Base-by-base conservation (phyloP, 1,140 invertebrate species). In the Drusus annulatus region DNA sequence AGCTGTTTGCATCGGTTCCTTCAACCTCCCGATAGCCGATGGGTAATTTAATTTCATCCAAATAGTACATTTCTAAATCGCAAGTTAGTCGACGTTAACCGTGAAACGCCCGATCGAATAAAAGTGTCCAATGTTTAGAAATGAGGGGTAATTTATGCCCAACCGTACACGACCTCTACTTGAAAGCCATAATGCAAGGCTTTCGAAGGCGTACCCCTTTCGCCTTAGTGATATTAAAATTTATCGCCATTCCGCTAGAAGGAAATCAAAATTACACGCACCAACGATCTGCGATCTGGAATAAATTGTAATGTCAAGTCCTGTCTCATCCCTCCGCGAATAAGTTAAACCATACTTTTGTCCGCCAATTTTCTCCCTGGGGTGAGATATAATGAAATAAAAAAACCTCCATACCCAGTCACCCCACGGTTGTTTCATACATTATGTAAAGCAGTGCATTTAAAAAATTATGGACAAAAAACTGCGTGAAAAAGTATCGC, bases 231-330 rank as follows among this genome's bases (percentile, higher is more conserved):
- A 79, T 77, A 25, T 76, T 71, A 80, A 78, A n/a, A 82, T 82
- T 82, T 82, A 82, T 82, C 78, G 71, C 36, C 36, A 45, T 28
- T 63, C 16, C 36, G 21, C 28, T 7, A 16, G 21, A 51, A 80
- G 71, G 78, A 82, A 78, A 82, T 82, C 80, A 82, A 82, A 82
- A 82, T 82, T 82, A 80, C 68, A 82, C 81, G 81, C 81, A 78
- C 36, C 78, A 80, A 78, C 52, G 75, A 71, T 23, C 75, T 45
- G 25, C 16, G 25, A 68, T 36, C 63, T 45, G 63, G 16, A 16
- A 56, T 56, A 56, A 23, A 63, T 28, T 63, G 36, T 45, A 45
- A 45, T 45, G 62, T 15, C 62, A 25, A 28, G 56, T 65, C 28
- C 16, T 10, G 17, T 16, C 65, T 4, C 31, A 28, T 28, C 25